Evolutionary conservation across 2,113 vertebrate genomes (phyloP).

Genomic region (Megalops atlanticus): DNA sequence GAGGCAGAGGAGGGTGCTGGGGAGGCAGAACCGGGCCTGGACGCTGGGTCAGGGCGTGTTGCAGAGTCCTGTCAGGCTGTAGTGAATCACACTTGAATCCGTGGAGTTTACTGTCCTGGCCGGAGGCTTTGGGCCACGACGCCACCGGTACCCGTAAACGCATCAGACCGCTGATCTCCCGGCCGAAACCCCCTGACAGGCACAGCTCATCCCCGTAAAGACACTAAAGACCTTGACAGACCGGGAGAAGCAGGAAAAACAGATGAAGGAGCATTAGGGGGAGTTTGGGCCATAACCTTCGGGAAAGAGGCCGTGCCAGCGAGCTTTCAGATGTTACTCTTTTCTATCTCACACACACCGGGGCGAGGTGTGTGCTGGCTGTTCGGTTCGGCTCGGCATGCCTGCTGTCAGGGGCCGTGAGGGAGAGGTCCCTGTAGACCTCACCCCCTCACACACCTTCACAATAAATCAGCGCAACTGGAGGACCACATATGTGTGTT

Average conservation of each 20-base stretch:
- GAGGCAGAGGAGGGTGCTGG: too few relatives aligned
- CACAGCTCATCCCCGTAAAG: background rate
- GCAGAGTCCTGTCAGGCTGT: too few relatives aligned
- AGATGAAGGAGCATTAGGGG: background rate
- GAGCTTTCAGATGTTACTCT: background rate
- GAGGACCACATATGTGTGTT: background rate
- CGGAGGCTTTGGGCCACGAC: background rate
- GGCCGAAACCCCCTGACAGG: background rate
- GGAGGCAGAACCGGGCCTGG: too few relatives aligned
- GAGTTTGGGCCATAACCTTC: background rate
- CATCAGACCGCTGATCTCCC: background rate
- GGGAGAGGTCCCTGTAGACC: background rate
- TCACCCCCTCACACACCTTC: background rate
- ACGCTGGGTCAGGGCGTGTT: too few relatives aligned
- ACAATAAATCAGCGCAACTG: background rate
- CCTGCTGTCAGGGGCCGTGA: background rate
- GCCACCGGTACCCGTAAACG: background rate
- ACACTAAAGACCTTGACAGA: constrained; percentile 4
- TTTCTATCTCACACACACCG: background rate
- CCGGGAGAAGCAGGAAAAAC: background rate
- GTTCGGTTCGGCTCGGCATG: background rate
- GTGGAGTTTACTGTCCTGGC: background rate
- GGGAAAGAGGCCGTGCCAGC: background rate
- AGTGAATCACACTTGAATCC: too few relatives aligned
- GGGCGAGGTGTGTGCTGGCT: background rate